Evolutionary conservation across 2,888 invertebrate species (phyloP), one percentile per base, ranked within the genome.

Genomic region (Dastarcus helophoroides): DNA sequence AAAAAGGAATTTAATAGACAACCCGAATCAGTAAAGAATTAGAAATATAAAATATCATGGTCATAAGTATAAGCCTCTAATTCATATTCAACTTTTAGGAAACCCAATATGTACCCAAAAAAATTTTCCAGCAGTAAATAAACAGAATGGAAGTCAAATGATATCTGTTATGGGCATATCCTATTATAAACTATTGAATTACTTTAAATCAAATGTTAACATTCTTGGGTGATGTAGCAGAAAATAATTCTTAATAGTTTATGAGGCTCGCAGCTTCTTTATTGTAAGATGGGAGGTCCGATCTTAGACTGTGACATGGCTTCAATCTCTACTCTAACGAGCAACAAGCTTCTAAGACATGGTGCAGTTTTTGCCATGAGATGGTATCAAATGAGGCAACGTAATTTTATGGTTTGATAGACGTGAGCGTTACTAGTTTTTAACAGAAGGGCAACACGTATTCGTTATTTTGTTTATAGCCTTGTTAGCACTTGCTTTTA

Each of bases 171-270:
- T n/a, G n/a, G n/a, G n/a, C 37, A 22, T n/a, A 26, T 10, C 22
- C 17, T 29, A 47, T 33, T 41, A 43, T 47, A 47, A 43, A 40
- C 48, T 53, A 58, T 58, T 54, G 38, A 38, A 44, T 54, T 56
- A 54, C 54, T 38, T 38, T 42, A 46, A 55, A 53, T 53, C 54
- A 52, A 54, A 56, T 54, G 54, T 53, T 56, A 56, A 58, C 56
- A 59, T 59, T 59, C 58, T 48, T 52, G 49, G 35, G 54, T 57
- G 58, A 58, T 54, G 54, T 50, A 51, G 59, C 58, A 56, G 49
- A 58, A 59, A 56, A 48, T 50, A 51, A 52, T 55, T 50, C 46
- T 53, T 56, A 57, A 56, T 54, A 54, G 56, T 53, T 56, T 51
- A 47, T 43, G 49, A 54, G 44, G 50, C 50, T 51, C 42, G 53